Percentiles rank a stretch among this genome's conserved stretches.
These are phyloP conservation scores for Sprattus sprattus DNA, from an alignment of 2,113 vertebrate species.

Conservation along the genomic window DNA sequence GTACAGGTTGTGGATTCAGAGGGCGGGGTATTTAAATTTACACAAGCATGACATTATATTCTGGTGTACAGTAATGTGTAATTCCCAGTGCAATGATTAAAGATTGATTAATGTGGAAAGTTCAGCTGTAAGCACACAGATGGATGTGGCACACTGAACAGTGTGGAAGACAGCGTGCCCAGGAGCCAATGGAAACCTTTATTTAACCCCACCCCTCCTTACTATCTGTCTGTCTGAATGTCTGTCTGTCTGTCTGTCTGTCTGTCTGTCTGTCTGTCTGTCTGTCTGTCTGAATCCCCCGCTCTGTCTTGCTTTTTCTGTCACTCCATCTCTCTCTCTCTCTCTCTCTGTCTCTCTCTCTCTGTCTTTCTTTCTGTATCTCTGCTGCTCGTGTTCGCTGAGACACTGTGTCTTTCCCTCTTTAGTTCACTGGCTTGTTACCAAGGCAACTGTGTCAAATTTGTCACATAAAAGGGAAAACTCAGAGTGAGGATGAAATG, in stretches of 20 bases:
- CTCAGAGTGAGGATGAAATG: not conserved
- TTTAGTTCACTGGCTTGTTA: conserved; percentile 42
- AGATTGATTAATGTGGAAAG: not conserved
- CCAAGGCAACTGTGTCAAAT: conserved; percentile 47
- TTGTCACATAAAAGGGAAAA: conserved; percentile 22
- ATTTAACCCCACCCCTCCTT: not conserved
- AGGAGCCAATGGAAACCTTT: not conserved
- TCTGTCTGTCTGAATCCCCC: too few species aligned
- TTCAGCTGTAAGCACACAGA: not conserved
- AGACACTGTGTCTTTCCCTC: conserved; percentile 24
- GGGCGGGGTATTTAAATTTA: not conserved
- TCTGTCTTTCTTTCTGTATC: not conserved
- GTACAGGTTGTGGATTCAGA: not conserved
- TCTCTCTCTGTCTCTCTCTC: not conserved
- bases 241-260: not conserved
- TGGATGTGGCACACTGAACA: not conserved
- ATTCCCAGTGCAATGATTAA: not conserved
- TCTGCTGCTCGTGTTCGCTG: not conserved
- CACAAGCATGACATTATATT: not conserved
- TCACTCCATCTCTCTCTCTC: not conserved
- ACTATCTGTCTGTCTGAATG: not conserved
- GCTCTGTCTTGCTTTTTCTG: not conserved
- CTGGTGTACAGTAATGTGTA: not conserved
- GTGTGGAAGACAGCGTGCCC: not conserved
- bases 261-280: not conserved